Percentiles rank a stretch among this genome's conserved stretches.
phyloP scores from a whole-genome alignment of 1,140 invertebrate genomes.

The Drosophila virilis region DNA sequence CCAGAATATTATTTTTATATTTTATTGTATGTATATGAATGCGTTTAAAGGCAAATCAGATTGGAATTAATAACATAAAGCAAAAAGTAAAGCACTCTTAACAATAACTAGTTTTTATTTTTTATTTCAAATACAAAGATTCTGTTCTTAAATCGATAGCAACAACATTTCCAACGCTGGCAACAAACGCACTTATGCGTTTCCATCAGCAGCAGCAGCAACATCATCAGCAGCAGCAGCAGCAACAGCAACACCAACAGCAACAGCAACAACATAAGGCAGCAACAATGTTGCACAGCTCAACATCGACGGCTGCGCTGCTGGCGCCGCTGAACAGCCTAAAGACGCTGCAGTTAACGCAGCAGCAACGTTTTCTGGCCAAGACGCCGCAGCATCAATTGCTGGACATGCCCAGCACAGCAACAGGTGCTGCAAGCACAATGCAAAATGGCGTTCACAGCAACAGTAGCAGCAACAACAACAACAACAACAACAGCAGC shows the following conservation, averaged over 20 bases:
- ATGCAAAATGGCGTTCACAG: constrained; percentile 43
- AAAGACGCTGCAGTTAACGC: constrained; percentile 60
- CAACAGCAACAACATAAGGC: constrained; percentile 39
- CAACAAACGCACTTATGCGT: constrained; percentile 66
- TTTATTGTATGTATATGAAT: no score
- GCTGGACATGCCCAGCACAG: constrained; percentile 52
- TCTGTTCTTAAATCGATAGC: constrained; percentile 14
- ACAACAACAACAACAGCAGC: constrained; percentile 14
- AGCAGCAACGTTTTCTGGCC: constrained; percentile 62
- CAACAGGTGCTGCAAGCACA: constrained; percentile 23
- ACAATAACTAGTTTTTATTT: not conserved
- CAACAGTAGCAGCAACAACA: constrained; percentile 5
- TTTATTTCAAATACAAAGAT: not conserved
- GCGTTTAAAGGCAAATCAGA: no score
- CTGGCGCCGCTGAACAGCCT: constrained; percentile 61
- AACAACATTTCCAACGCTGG: constrained; percentile 60
- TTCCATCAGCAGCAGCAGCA: constrained; percentile 77
- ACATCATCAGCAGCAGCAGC: constrained; percentile 48
- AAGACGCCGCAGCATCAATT: constrained; percentile 48
- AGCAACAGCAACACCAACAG: constrained; percentile 47
- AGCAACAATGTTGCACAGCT: constrained; percentile 30
- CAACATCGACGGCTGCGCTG: constrained; percentile 40
- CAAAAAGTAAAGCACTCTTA: not conserved
- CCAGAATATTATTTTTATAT: no score
- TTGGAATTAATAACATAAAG: no score